Evolutionary conservation across 53 echinoderm and acorn worm species (phyloP).

Genomic region (Mesocentrotus franciscanus): DNA sequence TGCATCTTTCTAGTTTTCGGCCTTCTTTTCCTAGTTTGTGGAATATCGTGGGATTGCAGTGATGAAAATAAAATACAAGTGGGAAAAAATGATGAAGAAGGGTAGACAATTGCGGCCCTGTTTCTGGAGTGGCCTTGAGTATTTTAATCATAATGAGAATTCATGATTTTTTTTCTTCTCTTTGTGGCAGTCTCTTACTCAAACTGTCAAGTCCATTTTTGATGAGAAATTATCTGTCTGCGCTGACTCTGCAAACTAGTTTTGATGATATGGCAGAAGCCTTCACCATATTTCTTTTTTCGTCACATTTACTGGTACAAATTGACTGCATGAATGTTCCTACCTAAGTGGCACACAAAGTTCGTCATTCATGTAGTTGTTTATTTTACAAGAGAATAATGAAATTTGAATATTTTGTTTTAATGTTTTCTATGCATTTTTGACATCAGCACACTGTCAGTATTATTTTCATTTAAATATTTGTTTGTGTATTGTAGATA

Average conservation of each 20-base stretch:
- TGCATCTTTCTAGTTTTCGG: constrained; percentile 17
- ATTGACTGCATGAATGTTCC: not conserved
- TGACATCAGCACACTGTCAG: constrained; percentile 56
- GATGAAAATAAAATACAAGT: constrained; percentile 65
- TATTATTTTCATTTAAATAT: constrained; percentile 36
- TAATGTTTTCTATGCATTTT: constrained; percentile 58
- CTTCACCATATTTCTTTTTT: not conserved
- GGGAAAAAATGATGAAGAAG: constrained; percentile 52
- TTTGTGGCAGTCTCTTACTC: not conserved
- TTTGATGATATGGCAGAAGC: constrained; percentile 46
- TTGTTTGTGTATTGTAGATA: constrained; percentile 3
- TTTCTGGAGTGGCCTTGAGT: constrained; percentile 38
- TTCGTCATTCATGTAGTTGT: not conserved
- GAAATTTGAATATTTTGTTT: constrained; percentile 25
- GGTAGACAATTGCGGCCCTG: constrained; percentile 52
- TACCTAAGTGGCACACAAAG: no score
- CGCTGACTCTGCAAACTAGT: constrained; percentile 53
- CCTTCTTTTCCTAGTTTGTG: not conserved
- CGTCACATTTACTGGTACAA: not conserved
- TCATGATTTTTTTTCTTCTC: constrained; percentile 52
- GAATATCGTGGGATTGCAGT: constrained; percentile 41
- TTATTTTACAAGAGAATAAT: constrained; percentile 17
- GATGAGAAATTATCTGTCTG: constrained; percentile 33
- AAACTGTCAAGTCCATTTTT: constrained; percentile 53
- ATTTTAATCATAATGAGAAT: constrained; percentile 58